A percentile compares a stretch with the other conserved stretches of the same genome.
Evolutionary conservation across 1,140 invertebrate genomes (phyloP).

Genomic region (Sycobia sp.): DNA sequence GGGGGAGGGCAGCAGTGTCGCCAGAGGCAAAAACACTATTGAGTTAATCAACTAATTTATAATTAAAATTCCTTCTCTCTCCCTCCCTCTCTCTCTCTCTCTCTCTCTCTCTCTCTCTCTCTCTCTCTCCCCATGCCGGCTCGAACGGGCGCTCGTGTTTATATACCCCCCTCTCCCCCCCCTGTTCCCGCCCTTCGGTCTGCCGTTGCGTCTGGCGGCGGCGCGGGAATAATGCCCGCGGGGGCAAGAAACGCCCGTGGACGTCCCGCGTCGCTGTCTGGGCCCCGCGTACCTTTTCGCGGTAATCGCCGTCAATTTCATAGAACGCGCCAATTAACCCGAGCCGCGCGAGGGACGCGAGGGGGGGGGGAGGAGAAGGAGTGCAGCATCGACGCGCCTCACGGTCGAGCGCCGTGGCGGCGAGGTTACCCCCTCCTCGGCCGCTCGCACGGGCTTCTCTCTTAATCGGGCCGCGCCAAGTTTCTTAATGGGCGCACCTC

Average conservation of each 20-base stretch:
- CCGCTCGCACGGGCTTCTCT: conserved; percentile 8
- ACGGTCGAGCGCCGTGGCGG: background rate
- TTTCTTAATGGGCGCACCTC: conserved; percentile 12
- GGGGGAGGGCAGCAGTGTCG: conserved; percentile 38
- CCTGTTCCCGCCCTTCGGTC: too few species aligned
- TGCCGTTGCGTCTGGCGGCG: too few species aligned
- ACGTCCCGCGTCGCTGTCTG: conserved; percentile 45
- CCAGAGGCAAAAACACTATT: conserved; percentile 60
- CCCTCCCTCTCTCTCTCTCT: background rate
- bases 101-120: background rate
- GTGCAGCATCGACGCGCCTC: conserved; percentile 25
- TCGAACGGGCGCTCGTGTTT: background rate
- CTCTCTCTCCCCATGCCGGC: background rate
- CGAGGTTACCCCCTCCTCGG: conserved; percentile 37
- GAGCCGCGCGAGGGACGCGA: background rate
- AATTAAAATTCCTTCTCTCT: conserved; percentile 59
- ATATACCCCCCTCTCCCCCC: too few species aligned
- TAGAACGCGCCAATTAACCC: conserved; percentile 60
- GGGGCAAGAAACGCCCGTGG: conserved; percentile 47
- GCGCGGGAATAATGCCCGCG: conserved; percentile 31
- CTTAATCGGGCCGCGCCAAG: conserved; percentile 20
- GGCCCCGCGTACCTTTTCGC: conserved; percentile 51
- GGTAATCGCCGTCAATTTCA: conserved; percentile 59
- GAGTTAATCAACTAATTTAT: conserved; percentile 66
- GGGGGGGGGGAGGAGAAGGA: too few species aligned